Evolutionary conservation across 2,113 vertebrate species (phyloP), one percentile per base, ranked within the genome.

Genomic region (Platichthys flesus): DNA sequence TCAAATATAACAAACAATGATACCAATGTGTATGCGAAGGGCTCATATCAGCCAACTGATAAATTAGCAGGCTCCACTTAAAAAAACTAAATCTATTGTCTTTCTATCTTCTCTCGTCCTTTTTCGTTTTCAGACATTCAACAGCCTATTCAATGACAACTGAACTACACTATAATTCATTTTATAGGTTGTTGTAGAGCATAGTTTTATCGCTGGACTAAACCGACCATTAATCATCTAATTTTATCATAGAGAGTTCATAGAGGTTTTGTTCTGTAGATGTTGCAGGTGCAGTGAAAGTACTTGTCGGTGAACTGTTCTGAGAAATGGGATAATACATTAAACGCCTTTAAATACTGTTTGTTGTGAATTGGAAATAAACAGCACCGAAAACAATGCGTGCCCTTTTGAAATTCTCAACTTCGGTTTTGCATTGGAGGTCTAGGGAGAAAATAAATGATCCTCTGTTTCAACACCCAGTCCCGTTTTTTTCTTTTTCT

Each of bases 401-500:
- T 51, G 51, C 51, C n/a, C 51, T 54, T 54, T 51, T 20, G 20
- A 51, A 51, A 20, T 55, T 59, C 55, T 3, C 21, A 14, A 35
- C 28, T 55, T 9, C 37, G 21, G 23, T 28, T 71, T 64, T 67
- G 64, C 40, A 51, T 70, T 51, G 35, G 12, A 52, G 79, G 54
- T 69, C 21, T 35, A 4, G 7, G 2, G 15, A 54, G 40, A 68
- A 56, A n/a, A 76, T 23, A 14, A 70, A 60, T 37, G 23, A 71
- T 62, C 8, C 1, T 67, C 58, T 37, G 4, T 58, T 78, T 70
- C 57, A 58, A 77, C 78, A 40, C 60, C 68, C 20, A 65, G 21
- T 58, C 26, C 42, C 7, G 0, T 21, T 9, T 54, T 55, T 35
- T 31, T n/a, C n/a, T 59, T 16, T 26, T 52, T 54, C 20, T 20